Percentiles rank a stretch among this genome's conserved stretches.
Evolutionary conservation across 2,113 vertebrate genomes (phyloP).

Genomic region (Entelurus aequoreus): DNA sequence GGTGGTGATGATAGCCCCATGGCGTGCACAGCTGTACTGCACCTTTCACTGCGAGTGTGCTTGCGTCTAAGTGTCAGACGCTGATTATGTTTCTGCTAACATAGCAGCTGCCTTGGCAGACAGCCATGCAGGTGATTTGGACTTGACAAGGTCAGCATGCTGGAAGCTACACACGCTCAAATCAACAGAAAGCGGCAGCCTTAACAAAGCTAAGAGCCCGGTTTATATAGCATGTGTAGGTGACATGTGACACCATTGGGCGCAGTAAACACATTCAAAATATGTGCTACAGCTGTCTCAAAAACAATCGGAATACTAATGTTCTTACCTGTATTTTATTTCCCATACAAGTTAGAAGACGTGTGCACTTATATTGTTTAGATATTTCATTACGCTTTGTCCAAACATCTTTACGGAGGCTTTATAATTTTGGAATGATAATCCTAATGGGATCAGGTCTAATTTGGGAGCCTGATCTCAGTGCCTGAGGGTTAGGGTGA

Average conservation of each 20-base stretch:
- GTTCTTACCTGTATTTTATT: background rate
- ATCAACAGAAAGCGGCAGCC: background rate
- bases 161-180: background rate
- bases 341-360: background rate
- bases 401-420: conserved; percentile 18
- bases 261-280: background rate
- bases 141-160: conserved; percentile 43
- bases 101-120: conserved; percentile 41
- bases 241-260: conserved; percentile 1
- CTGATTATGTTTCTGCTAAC: conserved; percentile 39
- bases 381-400: background rate
- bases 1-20: conserved; percentile 5
- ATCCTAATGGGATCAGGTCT: conserved; percentile 66
- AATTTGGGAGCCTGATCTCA: conserved; percentile 55
- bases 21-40: conserved; percentile 6
- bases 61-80: conserved; percentile 2
- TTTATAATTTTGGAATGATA: conserved; percentile 42
- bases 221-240: background rate
- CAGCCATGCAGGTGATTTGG: conserved; percentile 49
- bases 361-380: background rate
- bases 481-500: conserved; percentile 47
- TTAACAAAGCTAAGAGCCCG: background rate
- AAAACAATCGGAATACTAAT: background rate
- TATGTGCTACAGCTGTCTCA: background rate
- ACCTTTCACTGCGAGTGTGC: background rate